Evolutionary conservation across 2,888 invertebrate species (phyloP).

Genomic region (Serrognathus titanus): DNA sequence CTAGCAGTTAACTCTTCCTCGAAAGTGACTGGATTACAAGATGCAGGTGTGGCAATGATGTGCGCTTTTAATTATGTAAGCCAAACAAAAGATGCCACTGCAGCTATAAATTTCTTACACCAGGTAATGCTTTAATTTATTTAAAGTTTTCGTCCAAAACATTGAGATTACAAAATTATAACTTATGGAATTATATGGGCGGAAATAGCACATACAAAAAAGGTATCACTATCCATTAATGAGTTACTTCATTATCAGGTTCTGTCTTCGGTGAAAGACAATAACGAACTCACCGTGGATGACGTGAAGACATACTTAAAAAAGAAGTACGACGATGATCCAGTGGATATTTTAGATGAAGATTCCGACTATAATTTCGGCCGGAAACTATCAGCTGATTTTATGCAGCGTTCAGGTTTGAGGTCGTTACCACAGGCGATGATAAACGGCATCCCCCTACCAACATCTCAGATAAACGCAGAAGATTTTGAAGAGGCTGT

Average conservation of each 20-base stretch:
- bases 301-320: conserved; percentile 69
- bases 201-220: background rate
- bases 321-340: conserved; percentile 62
- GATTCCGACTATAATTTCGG: conserved; percentile 92
- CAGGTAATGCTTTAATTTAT: conserved; percentile 4
- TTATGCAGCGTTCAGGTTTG: conserved; percentile 73
- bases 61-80: conserved; percentile 89
- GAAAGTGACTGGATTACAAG: conserved; percentile 57
- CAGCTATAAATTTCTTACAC: conserved; percentile 71
- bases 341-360: conserved; percentile 65
- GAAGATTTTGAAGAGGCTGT: conserved; percentile 92
- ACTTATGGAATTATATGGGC: background rate
- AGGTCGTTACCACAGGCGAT: conserved; percentile 76
- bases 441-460: conserved; percentile 87
- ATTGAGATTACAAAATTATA: conserved; percentile 4
- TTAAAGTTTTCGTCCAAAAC: background rate
- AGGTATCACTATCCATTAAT: background rate
- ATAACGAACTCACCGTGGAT: conserved; percentile 57
- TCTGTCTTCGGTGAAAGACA: conserved; percentile 53
- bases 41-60: conserved; percentile 77
- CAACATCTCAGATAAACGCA: conserved; percentile 63
- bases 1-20: conserved; percentile 63
- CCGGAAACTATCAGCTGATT: conserved; percentile 74
- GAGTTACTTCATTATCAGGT: conserved; percentile 47
- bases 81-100: conserved; percentile 69